phyloP scores from a whole-genome alignment of 30 jellyfish, hydroid and myxozoan species.

The Euphysa ruthae region DNA sequence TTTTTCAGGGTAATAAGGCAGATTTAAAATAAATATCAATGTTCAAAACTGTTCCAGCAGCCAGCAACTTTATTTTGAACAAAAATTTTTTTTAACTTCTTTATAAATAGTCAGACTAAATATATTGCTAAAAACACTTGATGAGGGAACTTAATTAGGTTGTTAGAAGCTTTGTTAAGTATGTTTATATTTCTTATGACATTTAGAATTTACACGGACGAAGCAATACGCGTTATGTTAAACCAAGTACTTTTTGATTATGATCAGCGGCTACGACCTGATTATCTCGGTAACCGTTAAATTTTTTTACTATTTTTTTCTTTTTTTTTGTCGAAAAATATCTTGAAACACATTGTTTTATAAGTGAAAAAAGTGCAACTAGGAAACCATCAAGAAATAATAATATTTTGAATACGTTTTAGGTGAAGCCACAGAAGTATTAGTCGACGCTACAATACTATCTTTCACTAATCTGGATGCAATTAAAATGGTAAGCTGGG shows the following conservation, averaged over 20 bases:
- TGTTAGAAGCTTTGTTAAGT: no score
- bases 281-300: slow-evolving; percentile 4
- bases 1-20: no score
- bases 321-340: not conserved
- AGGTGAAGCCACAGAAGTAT: slow-evolving; percentile 4
- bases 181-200: no score
- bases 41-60: no score
- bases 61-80: no score
- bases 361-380: not conserved
- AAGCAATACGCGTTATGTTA: no score
- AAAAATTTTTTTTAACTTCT: no score
- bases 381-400: not conserved
- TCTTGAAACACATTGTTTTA: not conserved
- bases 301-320: not conserved
- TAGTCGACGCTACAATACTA: slow-evolving; percentile 16
- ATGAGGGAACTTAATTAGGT: no score
- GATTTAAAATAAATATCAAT: no score
- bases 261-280: slow-evolving; percentile 22
- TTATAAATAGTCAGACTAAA: no score
- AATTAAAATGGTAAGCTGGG: slow-evolving; percentile 69
- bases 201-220: no score
- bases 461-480: slow-evolving; percentile 64
- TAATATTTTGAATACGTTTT: not conserved
- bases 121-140: no score
- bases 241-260: slow-evolving; percentile 1